These are phyloP conservation scores for Scaptomyza montana DNA, from an alignment of 1,140 invertebrate species.

Conservation along the genomic window DNA sequence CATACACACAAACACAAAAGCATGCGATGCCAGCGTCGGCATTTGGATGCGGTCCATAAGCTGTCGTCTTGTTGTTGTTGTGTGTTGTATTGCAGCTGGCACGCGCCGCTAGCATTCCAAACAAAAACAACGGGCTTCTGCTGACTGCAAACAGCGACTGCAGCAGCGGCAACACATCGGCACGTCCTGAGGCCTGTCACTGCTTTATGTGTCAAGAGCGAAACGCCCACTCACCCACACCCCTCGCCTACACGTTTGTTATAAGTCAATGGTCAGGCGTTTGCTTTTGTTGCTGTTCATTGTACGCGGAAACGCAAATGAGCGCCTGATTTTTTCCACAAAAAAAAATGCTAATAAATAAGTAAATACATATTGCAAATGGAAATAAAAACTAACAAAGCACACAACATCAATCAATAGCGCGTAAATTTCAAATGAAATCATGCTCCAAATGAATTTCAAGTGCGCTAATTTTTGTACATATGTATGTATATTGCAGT, in stretches of 20 bases:
- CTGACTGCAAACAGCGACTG: constrained; percentile 2
- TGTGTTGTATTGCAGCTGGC: constrained; percentile 39
- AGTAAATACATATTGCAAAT: not conserved
- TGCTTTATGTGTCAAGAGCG: constrained; percentile 52
- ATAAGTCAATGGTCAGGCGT: not conserved
- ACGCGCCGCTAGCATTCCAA: constrained; percentile 40
- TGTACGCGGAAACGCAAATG: constrained; percentile 37
- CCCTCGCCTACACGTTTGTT: not conserved
- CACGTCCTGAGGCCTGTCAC: constrained; percentile 47
- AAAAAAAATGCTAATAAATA: constrained; percentile 24
- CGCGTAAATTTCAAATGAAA: constrained; percentile 12
- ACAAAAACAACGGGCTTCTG: constrained; percentile 22
- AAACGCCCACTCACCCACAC: constrained; percentile 8
- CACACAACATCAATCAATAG: constrained; percentile 13
- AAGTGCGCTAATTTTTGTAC: not conserved
- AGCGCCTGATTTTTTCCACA: constrained; percentile 28
- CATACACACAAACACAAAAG: constrained; percentile 18
- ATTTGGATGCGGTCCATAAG: constrained; percentile 20
- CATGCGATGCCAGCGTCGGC: constrained; percentile 13
- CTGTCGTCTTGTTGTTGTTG: not conserved
- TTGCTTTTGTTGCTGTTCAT: constrained; percentile 13
- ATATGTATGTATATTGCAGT: not conserved
- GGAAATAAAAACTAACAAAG: not conserved
- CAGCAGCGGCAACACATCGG: constrained; percentile 29
- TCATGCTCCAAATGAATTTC: constrained; percentile 33